Conservation (phyloP, 2,113 vertebrate genomes). For the Stictonetta naevosa region DNA sequence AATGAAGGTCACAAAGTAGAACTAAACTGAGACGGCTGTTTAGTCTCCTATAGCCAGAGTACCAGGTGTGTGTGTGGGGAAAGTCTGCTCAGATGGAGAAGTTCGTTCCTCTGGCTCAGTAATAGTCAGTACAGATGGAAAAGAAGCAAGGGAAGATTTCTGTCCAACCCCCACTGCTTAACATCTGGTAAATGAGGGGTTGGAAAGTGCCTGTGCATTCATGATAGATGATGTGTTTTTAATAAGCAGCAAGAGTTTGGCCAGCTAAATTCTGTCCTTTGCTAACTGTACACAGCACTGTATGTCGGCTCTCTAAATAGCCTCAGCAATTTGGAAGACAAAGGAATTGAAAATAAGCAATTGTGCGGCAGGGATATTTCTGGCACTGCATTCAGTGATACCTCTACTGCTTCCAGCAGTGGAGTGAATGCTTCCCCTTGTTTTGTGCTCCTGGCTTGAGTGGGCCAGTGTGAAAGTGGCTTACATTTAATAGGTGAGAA, state of each 20-base stretch:
- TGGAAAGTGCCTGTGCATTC: not conserved
- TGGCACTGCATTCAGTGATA: not conserved
- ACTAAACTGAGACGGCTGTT: not conserved
- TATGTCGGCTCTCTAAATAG: constrained; percentile 6
- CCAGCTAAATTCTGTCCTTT: constrained; percentile 17
- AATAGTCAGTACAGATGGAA: not conserved
- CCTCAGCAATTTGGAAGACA: not conserved
- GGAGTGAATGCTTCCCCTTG: not conserved
- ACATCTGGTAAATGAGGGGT: not conserved
- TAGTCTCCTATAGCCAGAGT: not conserved
- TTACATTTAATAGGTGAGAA: not conserved
- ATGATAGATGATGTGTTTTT: constrained; percentile 11
- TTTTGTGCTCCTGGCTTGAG: not conserved
- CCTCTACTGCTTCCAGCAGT: not conserved
- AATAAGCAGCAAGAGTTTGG: constrained; percentile 31
- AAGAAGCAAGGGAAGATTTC: not conserved
- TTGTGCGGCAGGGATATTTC: constrained; percentile 3
- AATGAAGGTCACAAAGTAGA: not conserved
- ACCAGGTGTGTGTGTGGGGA: not conserved
- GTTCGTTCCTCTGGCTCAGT: constrained; percentile 7
- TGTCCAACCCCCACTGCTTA: not conserved
- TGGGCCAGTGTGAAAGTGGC: not conserved
- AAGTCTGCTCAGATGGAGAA: not conserved
- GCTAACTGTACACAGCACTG: not conserved
- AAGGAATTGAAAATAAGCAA: not conserved